These are phyloP conservation scores for Meta bourneti DNA, from an alignment of 2,888 invertebrate species.

Conservation along the genomic window DNA sequence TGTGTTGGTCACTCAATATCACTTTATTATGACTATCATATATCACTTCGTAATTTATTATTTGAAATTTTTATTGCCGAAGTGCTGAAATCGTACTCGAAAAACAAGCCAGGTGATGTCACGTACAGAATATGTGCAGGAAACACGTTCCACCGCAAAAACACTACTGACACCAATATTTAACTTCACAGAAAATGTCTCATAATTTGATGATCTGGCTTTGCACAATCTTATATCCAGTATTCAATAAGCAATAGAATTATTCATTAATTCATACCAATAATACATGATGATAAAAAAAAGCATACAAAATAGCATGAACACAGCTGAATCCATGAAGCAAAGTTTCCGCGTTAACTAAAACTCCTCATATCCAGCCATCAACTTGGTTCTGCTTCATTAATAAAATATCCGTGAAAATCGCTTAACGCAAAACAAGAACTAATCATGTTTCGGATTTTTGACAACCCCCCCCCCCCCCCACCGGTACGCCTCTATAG, in stretches of 20 bases:
- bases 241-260: not conserved
- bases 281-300: not conserved
- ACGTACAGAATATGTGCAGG: too few relatives aligned
- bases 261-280: not conserved
- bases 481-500: slow-evolving; percentile 47
- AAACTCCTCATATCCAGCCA: slow-evolving; percentile 24
- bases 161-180: too few relatives aligned
- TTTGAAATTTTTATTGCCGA: too few relatives aligned
- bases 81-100: too few relatives aligned
- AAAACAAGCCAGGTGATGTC: too few relatives aligned
- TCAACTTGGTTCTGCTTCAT: slow-evolving; percentile 53
- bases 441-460: slow-evolving; percentile 63
- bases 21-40: too few relatives aligned
- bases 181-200: too few relatives aligned
- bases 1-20: too few relatives aligned
- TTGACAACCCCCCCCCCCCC: too few relatives aligned
- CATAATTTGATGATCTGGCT: too few relatives aligned
- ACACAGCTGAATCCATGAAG: not conserved
- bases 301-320: not conserved
- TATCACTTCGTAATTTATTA: too few relatives aligned
- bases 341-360: slow-evolving; percentile 29
- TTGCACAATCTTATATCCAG: not conserved
- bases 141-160: too few relatives aligned
- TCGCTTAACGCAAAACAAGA: slow-evolving; percentile 60
- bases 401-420: slow-evolving; percentile 70